Evolutionary conservation across 2,113 vertebrate species (phyloP).

Genomic region (Sigmodon hispidus): DNA sequence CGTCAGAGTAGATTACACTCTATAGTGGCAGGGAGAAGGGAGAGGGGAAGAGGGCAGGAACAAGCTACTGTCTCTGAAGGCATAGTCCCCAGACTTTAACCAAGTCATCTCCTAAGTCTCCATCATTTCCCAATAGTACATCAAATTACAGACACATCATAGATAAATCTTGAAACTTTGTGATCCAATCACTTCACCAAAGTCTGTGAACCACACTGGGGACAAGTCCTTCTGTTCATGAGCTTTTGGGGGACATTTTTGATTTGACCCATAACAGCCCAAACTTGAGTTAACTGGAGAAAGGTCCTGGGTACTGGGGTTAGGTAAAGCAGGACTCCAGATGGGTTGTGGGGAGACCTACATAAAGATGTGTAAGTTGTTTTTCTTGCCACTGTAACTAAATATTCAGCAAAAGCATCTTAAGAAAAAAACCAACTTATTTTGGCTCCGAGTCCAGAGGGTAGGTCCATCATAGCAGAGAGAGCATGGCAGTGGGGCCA

Average conservation of each 20-base stretch:
- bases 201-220: not conserved
- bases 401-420: not conserved
- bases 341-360: not conserved
- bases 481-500: no score
- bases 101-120: no score
- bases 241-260: not conserved
- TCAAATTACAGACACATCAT: not conserved
- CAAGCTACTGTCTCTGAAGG: not conserved
- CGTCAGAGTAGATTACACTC: not conserved
- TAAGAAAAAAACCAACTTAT: not conserved
- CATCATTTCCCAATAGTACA: no score
- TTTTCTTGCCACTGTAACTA: not conserved
- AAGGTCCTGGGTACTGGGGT: not conserved
- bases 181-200: not conserved
- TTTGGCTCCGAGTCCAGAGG: not conserved
- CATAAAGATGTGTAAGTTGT: not conserved
- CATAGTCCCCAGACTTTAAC: not conserved
- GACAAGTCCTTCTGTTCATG: not conserved
- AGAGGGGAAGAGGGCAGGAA: not conserved
- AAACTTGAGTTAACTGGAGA: not conserved
- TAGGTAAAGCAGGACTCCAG: not conserved
- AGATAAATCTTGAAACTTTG: not conserved
- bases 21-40: not conserved
- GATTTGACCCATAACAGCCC: not conserved
- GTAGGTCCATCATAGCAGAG: not conserved